These are phyloP conservation scores for Thunnus maccoyii DNA, from an alignment of 2,113 vertebrate species.

Conservation along the genomic window DNA sequence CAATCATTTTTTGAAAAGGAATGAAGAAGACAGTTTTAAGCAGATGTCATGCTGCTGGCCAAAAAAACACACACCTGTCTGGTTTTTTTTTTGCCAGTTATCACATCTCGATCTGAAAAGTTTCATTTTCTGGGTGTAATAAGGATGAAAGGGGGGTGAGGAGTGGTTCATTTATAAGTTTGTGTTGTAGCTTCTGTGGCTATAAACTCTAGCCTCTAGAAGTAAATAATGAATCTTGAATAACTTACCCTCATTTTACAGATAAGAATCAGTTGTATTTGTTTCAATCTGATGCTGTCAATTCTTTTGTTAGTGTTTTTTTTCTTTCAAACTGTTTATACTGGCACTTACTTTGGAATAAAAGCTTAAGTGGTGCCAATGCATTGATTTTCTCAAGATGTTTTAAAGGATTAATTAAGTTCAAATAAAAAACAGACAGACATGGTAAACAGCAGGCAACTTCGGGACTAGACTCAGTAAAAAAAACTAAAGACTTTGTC, in stretches of 20 bases:
- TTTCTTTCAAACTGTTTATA: neutral
- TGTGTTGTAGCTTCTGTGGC: neutral
- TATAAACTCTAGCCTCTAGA: neutral
- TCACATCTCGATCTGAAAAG: neutral
- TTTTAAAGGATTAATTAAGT: constrained; percentile 44
- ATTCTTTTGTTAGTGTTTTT: neutral
- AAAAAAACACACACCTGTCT: no score
- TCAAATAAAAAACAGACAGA: constrained; percentile 27
- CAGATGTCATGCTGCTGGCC: neutral
- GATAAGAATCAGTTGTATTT: constrained; percentile 10
- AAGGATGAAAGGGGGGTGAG: neutral
- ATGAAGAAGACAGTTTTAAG: neutral
- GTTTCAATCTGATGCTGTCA: constrained; percentile 8
- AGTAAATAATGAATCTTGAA: neutral
- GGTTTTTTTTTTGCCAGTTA: neutral
- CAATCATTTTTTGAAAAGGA: neutral
- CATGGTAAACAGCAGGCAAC: constrained; percentile 23
- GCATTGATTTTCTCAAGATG: neutral
- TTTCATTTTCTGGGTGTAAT: neutral
- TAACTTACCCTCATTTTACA: neutral
- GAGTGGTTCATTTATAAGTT: neutral
- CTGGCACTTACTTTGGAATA: constrained; percentile 6
- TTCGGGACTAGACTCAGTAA: constrained; percentile 10
- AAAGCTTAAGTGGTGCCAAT: neutral
- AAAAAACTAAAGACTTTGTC: constrained; percentile 31